A percentile compares a stretch with the other conserved stretches of the same genome.
Conservation (phyloP, 2,113 vertebrate genomes). For the Synodontis membranacea region DNA sequence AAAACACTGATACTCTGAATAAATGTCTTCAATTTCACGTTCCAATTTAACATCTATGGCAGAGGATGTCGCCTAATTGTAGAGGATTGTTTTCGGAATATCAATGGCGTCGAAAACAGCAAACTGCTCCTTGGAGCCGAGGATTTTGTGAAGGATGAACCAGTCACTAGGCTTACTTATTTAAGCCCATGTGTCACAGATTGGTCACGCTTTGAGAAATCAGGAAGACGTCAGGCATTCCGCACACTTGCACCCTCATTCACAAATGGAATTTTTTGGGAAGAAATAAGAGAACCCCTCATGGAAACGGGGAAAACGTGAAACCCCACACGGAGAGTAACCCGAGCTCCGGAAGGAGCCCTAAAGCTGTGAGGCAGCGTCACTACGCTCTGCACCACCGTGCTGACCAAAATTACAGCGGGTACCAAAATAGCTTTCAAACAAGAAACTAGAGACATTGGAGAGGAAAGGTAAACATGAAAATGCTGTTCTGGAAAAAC, state of each 20-base stretch:
- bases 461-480: slow-evolving; percentile 2
- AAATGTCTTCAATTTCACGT: too few species aligned
- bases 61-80: too few species aligned
- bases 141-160: too few species aligned
- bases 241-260: background rate
- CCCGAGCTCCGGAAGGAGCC: background rate
- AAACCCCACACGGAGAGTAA: background rate
- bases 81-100: too few species aligned
- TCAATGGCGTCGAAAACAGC: too few species aligned
- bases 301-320: background rate
- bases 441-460: background rate
- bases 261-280: background rate
- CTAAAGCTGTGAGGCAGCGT: background rate
- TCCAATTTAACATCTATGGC: too few species aligned
- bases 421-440: slow-evolving; percentile 6
- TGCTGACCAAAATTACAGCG: background rate
- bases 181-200: slow-evolving; percentile 65
- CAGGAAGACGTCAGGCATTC: slow-evolving; percentile 21
- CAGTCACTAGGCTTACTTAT: slow-evolving; percentile 54
- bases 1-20: too few species aligned
- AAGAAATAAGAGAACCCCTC: background rate
- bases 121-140: too few species aligned
- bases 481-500: background rate
- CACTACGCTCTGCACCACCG: background rate
- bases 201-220: slow-evolving; percentile 40